Conservation (phyloP, 1,140 invertebrate genomes). For the Antheraea pernyi region DNA sequence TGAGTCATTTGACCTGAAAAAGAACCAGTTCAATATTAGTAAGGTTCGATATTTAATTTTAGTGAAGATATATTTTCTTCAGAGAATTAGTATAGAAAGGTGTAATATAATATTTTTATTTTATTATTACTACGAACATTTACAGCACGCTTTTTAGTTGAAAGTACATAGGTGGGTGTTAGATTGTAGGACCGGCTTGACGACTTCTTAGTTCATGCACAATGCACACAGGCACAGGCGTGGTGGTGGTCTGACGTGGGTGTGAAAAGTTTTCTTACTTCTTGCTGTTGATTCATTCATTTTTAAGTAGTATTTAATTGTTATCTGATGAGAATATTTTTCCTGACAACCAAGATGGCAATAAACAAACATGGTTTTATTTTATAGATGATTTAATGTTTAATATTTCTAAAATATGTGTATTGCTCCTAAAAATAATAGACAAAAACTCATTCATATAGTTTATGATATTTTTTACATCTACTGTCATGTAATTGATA, state of each 20-base stretch:
- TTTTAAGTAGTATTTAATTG: constrained; percentile 11
- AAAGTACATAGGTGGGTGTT: constrained; percentile 36
- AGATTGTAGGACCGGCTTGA: constrained; percentile 42
- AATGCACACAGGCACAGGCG: constrained; percentile 26
- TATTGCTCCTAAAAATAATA: no score
- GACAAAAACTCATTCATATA: no score
- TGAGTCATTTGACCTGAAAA: constrained; percentile 15
- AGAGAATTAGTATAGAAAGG: no score
- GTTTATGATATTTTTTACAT: no score
- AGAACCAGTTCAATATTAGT: constrained; percentile 8
- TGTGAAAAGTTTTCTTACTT: constrained; percentile 19
- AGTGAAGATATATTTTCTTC: neutral
- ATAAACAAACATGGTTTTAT: no score
- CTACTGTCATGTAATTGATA: no score
- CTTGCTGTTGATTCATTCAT: constrained; percentile 39
- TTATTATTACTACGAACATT: neutral
- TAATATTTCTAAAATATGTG: no score
- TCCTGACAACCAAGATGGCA: no score
- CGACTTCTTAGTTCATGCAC: constrained; percentile 33
- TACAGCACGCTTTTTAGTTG: constrained; percentile 13
- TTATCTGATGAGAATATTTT: constrained; percentile 2
- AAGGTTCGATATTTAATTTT: constrained; percentile 10
- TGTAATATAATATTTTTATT: no score
- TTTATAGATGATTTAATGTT: no score
- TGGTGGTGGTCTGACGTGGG: constrained; percentile 15